These are phyloP conservation scores for Urocitellus parryii DNA, from an alignment of 2,113 vertebrate genomes.

Conservation along the genomic window DNA sequence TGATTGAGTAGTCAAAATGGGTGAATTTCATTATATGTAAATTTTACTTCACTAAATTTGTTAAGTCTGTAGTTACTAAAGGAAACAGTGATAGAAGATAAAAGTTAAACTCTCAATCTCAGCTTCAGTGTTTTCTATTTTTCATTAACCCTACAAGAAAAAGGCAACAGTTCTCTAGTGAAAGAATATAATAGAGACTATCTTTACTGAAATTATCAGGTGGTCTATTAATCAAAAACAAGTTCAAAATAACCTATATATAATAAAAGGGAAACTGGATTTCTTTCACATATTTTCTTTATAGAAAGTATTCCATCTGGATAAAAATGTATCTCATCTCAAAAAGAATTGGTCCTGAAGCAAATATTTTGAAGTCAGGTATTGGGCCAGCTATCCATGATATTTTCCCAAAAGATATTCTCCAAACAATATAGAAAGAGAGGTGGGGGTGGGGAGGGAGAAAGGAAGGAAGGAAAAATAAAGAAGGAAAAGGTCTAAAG, in stretches of 20 bases:
- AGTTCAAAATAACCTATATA: conserved; percentile 7
- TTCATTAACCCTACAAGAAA: not conserved
- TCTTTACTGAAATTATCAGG: conserved; percentile 38
- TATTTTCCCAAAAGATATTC: not conserved
- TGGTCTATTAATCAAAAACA: conserved; percentile 42
- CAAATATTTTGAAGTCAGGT: conserved; percentile 14
- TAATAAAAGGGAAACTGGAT: not conserved
- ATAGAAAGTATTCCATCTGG: not conserved
- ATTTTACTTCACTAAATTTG: conserved; percentile 24
- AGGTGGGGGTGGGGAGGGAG: not conserved
- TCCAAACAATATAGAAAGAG: not conserved
- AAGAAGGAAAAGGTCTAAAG: not conserved
- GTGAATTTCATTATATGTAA: conserved; percentile 28
- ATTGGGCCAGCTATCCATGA: not conserved
- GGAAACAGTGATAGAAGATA: not conserved
- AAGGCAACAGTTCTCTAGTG: not conserved
- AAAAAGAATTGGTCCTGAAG: conserved; percentile 22
- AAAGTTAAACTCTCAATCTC: conserved; percentile 1
- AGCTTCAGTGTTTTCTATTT: conserved; percentile 34
- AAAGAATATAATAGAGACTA: not conserved
- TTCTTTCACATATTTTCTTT: not conserved
- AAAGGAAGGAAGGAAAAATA: not conserved
- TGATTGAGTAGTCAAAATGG: not conserved
- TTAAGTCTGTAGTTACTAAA: conserved; percentile 30
- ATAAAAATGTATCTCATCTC: not conserved